These are phyloP conservation scores for Panurus biarmicus DNA, from an alignment of 2,113 vertebrate genomes.

Conservation along the genomic window DNA sequence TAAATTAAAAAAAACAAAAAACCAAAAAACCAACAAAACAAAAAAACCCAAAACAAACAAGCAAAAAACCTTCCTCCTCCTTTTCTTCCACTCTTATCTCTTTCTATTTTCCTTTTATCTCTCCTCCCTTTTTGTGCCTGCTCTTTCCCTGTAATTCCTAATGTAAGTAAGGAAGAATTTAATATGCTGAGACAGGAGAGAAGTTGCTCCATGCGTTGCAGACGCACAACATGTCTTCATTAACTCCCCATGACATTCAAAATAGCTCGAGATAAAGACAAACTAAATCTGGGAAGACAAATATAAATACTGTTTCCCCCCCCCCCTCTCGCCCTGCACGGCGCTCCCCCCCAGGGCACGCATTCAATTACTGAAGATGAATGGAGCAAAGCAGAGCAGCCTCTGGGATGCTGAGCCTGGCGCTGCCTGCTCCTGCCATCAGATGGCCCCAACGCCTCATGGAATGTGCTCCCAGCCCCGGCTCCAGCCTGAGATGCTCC, in stretches of 20 bases:
- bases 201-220: slow-evolving; percentile 48
- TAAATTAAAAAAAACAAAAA: background rate
- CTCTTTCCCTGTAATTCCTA: background rate
- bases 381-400: slow-evolving; percentile 27
- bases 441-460: slow-evolving; percentile 59
- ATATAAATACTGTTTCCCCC: background rate
- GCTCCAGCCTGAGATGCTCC: background rate
- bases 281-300: slow-evolving; percentile 63
- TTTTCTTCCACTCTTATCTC: background rate
- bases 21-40: background rate
- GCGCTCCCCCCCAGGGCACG: slow-evolving; percentile 42
- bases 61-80: background rate
- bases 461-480: background rate
- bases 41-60: no score
- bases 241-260: slow-evolving; percentile 72
- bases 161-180: slow-evolving; percentile 48
- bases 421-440: slow-evolving; percentile 18
- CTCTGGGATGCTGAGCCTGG: background rate
- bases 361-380: slow-evolving; percentile 57
- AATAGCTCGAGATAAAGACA: slow-evolving; percentile 70
- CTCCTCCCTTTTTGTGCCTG: background rate
- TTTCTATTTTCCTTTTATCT: background rate
- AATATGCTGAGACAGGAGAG: slow-evolving; percentile 59
- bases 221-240: slow-evolving; percentile 69
- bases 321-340: background rate